Percentiles rank a stretch among this genome's conserved stretches.
These are phyloP conservation scores for Theretra japonica DNA, from an alignment of 2,888 invertebrate genomes.

Conservation along the genomic window DNA sequence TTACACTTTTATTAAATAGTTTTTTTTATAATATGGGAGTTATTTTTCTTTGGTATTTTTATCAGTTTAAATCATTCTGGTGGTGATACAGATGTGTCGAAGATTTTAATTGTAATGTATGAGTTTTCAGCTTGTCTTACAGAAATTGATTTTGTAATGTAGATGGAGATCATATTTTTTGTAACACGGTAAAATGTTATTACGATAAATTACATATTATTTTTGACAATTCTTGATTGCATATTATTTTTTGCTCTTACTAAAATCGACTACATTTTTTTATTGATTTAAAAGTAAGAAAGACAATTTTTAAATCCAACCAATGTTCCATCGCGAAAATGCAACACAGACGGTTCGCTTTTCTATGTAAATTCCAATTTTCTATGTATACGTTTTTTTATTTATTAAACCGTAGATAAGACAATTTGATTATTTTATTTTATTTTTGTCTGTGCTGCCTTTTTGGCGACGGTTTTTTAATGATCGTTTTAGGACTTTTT, in stretches of 20 bases:
- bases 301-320: constrained; percentile 54
- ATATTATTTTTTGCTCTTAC: neutral
- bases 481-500: constrained; percentile 42
- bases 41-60: neutral
- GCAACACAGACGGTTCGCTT: constrained; percentile 83
- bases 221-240: neutral
- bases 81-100: no score
- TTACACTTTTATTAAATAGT: neutral
- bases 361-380: constrained; percentile 40
- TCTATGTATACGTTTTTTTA: constrained; percentile 40
- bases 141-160: no score
- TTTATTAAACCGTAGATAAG: constrained; percentile 33
- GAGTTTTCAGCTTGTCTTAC: no score
- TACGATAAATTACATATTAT: neutral
- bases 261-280: constrained; percentile 1
- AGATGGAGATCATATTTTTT: no score
- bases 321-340: constrained; percentile 72
- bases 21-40: neutral
- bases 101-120: no score
- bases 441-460: constrained; percentile 77
- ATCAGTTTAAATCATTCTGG: no score
- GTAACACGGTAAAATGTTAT: no score
- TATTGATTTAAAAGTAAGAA: constrained; percentile 29
- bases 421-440: constrained; percentile 16
- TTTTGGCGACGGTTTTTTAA: constrained; percentile 71